Percentiles rank a stretch among this genome's conserved stretches.
Evolutionary conservation across 2,888 invertebrate genomes (phyloP).

Genomic region (Agrilus cyanescens): DNA sequence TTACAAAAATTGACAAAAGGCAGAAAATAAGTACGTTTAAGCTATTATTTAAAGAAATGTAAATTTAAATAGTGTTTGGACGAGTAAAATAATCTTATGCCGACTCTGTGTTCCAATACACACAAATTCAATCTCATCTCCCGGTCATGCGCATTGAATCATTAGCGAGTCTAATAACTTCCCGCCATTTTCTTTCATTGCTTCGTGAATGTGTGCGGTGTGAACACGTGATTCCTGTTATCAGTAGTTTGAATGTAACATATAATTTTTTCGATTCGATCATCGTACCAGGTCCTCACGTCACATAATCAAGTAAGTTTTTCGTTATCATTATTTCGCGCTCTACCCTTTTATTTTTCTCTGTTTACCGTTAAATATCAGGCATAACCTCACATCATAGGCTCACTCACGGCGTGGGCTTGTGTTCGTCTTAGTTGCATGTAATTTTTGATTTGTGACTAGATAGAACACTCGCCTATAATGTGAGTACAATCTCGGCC

Average conservation of each 20-base stretch:
- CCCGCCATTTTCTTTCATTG: constrained; percentile 20
- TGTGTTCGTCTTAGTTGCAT: constrained; percentile 34
- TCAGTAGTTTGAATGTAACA: neutral
- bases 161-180: constrained; percentile 10
- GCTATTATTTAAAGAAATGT: no score
- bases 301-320: no score
- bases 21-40: no score
- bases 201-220: constrained; percentile 14
- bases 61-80: no score
- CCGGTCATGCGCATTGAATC: constrained; percentile 12
- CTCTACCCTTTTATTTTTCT: neutral
- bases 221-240: constrained; percentile 17
- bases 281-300: no score
- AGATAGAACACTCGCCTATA: constrained; percentile 36
- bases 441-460: constrained; percentile 28
- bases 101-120: no score
- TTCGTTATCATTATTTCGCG: no score
- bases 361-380: neutral
- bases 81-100: no score
- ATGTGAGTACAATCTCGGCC: constrained; percentile 19
- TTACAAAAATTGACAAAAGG: no score
- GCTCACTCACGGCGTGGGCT: constrained; percentile 24
- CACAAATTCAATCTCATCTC: neutral
- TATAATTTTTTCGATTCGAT: no score
- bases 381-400: constrained; percentile 13